Percentiles rank a stretch among this genome's conserved stretches.
Evolutionary conservation across 2,888 invertebrate genomes (phyloP).

Genomic region (Ptilodon capucinus): DNA sequence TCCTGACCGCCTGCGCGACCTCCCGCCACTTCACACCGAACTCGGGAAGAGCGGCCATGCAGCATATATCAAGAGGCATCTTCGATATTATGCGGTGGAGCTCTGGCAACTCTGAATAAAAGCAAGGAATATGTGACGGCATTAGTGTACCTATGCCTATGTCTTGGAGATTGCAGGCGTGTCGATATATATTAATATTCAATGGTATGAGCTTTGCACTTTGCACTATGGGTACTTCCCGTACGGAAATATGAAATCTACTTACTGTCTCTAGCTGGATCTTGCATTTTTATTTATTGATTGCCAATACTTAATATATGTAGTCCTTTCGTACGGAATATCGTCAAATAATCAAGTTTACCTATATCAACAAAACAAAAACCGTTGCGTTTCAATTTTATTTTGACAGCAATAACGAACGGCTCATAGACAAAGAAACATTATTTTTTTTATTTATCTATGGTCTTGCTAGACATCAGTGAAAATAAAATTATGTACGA

Average conservation of each 20-base stretch:
- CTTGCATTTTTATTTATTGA: constrained; percentile 5
- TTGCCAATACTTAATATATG: neutral
- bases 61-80: constrained; percentile 53
- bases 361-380: neutral
- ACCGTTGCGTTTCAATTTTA: neutral
- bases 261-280: constrained; percentile 7
- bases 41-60: constrained; percentile 49
- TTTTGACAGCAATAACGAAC: neutral
- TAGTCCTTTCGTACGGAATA: neutral
- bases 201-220: too few species aligned
- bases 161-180: neutral
- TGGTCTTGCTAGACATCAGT: too few species aligned
- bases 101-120: constrained; percentile 51
- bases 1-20: constrained; percentile 46
- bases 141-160: neutral
- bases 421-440: too few species aligned
- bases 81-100: constrained; percentile 50
- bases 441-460: too few species aligned
- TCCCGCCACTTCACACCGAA: constrained; percentile 61
- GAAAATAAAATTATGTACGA: too few species aligned
- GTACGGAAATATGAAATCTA: too few species aligned
- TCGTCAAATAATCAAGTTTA: neutral
- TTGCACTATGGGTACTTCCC: too few species aligned
- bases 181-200: neutral
- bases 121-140: too few species aligned